These are phyloP conservation scores for Bemisia tabaci DNA, from an alignment of 1,140 invertebrate species.

Conservation along the genomic window DNA sequence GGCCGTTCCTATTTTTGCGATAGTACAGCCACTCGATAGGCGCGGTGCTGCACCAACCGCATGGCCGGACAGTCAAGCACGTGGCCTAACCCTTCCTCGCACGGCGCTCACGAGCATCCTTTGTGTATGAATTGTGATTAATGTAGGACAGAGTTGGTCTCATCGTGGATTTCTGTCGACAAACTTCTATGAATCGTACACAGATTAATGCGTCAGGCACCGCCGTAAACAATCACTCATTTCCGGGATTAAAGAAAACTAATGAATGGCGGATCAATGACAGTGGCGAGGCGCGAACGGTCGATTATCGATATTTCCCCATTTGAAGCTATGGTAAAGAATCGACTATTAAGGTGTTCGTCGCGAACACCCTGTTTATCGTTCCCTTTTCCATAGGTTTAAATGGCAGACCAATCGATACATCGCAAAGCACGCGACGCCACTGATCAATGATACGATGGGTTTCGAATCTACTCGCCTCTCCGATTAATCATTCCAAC, in stretches of 20 bases:
- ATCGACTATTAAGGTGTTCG: too few species aligned
- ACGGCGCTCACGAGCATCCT: neutral
- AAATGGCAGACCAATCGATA: too few species aligned
- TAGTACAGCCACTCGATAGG: too few species aligned
- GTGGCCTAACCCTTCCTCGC: neutral
- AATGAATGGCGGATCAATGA: neutral
- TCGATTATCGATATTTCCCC: too few species aligned
- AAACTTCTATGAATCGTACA: neutral
- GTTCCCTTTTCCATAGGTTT: too few species aligned
- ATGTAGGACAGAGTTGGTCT: neutral
- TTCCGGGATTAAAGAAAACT: neutral
- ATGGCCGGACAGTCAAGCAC: neutral
- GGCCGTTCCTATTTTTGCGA: too few species aligned
- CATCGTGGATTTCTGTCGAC: neutral
- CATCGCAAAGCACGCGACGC: too few species aligned
- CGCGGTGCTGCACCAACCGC: neutral
- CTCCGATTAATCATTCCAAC: too few species aligned
- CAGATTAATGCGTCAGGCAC: neutral
- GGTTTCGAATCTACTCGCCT: too few species aligned
- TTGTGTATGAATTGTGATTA: neutral
- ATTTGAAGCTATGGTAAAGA: too few species aligned
- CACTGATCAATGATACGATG: too few species aligned
- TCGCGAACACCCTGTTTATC: too few species aligned
- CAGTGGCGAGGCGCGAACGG: neutral
- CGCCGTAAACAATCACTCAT: neutral